Conservation (phyloP, 2,888 invertebrate species). For the Cyclophora albipunctata region DNA sequence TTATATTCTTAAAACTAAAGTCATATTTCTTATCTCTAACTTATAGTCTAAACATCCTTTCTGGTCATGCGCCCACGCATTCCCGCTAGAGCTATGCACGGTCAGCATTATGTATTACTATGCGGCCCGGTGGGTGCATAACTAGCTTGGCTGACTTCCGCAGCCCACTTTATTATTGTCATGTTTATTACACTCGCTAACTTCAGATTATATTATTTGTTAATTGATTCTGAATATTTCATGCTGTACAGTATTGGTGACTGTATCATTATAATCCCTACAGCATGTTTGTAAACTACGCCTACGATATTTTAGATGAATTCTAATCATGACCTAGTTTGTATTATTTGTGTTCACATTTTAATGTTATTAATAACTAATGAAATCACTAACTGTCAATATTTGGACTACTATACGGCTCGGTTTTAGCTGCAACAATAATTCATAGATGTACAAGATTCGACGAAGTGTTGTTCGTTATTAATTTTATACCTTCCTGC, state of each 20-base stretch:
- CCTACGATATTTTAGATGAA: slow-evolving; percentile 34
- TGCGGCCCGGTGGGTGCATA: no score
- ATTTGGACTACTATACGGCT: background rate
- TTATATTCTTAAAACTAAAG: no score
- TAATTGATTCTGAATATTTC: background rate
- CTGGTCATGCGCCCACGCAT: no score
- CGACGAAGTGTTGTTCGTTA: slow-evolving; percentile 5
- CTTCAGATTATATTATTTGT: background rate
- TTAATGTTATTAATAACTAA: slow-evolving; percentile 4
- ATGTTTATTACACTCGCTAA: background rate
- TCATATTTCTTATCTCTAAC: no score
- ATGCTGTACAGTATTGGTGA: slow-evolving; percentile 12
- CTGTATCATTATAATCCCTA: slow-evolving; percentile 22
- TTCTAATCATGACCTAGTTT: slow-evolving; percentile 28
- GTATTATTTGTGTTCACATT: slow-evolving; percentile 31
- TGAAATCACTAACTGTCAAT: slow-evolving; percentile 8
- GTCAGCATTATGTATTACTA: no score
- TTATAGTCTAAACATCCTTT: no score
- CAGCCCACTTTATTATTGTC: background rate
- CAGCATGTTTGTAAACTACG: slow-evolving; percentile 38
- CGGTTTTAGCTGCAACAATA: background rate
- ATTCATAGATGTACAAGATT: background rate
- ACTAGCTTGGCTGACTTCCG: background rate
- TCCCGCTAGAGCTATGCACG: no score
- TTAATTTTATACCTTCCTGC: slow-evolving; percentile 32